Percentiles rank a stretch among this genome's conserved stretches.
phyloP scores from a whole-genome alignment of 2,113 vertebrate genomes.

The Otis tarda region DNA sequence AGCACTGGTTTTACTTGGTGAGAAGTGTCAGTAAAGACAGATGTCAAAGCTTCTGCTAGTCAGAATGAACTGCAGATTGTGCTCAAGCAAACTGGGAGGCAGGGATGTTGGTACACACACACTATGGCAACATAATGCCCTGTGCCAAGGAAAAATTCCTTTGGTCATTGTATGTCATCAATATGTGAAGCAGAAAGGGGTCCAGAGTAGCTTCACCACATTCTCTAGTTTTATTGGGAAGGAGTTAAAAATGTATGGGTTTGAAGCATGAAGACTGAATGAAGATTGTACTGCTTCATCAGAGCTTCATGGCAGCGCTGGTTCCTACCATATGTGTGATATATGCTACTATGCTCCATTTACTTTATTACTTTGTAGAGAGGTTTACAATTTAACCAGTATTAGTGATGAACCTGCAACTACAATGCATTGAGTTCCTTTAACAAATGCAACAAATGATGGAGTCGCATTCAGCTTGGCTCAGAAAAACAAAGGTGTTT shows the following conservation, averaged over 20 bases:
- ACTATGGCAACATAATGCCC: not conserved
- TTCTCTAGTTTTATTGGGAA: constrained; percentile 12
- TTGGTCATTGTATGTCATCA: not conserved
- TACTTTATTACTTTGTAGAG: constrained; percentile 5
- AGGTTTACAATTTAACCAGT: not conserved
- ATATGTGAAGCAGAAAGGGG: constrained; percentile 3
- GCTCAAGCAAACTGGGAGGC: not conserved
- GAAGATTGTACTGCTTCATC: not conserved
- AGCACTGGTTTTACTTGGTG: not conserved
- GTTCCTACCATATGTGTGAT: not conserved
- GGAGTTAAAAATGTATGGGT: not conserved
- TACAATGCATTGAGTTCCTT: not conserved
- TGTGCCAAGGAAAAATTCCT: not conserved
- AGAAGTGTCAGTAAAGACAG: not conserved
- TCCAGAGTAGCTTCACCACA: not conserved
- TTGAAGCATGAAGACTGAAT: not conserved
- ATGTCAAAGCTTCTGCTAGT: not conserved
- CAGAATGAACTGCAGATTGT: not conserved
- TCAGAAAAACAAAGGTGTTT: not conserved
- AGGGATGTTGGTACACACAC: not conserved
- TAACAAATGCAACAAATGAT: not conserved
- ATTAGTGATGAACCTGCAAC: not conserved
- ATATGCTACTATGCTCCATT: not conserved
- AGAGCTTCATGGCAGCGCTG: not conserved
- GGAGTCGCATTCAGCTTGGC: not conserved